These are phyloP conservation scores for Darevskia nairensis DNA, from an alignment of 2,797 vertebrate genomes.

Conservation along the genomic window DNA sequence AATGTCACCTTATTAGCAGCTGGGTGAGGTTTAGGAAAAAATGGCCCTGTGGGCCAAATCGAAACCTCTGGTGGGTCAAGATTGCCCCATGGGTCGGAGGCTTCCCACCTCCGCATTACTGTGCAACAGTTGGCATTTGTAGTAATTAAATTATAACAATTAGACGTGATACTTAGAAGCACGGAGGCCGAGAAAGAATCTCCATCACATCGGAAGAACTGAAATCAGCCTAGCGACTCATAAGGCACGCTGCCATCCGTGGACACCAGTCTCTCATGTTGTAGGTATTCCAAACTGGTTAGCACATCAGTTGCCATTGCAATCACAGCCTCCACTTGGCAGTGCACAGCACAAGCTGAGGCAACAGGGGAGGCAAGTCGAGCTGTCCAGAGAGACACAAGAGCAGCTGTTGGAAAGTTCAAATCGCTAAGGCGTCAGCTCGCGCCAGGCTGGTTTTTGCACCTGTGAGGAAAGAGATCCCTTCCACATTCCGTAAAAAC, in stretches of 20 bases:
- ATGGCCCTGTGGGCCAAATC: too few relatives aligned
- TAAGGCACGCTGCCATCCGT: background rate
- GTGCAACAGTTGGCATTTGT: background rate
- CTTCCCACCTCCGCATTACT: background rate
- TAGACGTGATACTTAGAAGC: background rate
- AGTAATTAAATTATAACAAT: background rate
- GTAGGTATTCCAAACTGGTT: background rate
- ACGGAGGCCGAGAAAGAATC: background rate
- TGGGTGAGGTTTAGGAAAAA: too few relatives aligned
- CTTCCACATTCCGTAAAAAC: background rate
- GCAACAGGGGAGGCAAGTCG: background rate
- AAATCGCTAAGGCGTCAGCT: background rate
- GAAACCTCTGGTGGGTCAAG: too few relatives aligned
- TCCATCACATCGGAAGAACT: too few relatives aligned
- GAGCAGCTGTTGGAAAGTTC: conserved; percentile 14
- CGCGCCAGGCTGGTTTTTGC: background rate
- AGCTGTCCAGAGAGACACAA: background rate
- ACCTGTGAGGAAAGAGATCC: background rate
- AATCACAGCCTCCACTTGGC: background rate
- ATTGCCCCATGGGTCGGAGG: too few relatives aligned
- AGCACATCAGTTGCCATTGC: too few relatives aligned
- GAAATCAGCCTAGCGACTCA: background rate
- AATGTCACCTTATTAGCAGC: too few relatives aligned
- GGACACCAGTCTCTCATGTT: background rate
- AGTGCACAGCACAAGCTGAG: background rate